These are phyloP conservation scores for Tetramorium alpestre DNA, from an alignment of 1,140 invertebrate species.

Conservation along the genomic window DNA sequence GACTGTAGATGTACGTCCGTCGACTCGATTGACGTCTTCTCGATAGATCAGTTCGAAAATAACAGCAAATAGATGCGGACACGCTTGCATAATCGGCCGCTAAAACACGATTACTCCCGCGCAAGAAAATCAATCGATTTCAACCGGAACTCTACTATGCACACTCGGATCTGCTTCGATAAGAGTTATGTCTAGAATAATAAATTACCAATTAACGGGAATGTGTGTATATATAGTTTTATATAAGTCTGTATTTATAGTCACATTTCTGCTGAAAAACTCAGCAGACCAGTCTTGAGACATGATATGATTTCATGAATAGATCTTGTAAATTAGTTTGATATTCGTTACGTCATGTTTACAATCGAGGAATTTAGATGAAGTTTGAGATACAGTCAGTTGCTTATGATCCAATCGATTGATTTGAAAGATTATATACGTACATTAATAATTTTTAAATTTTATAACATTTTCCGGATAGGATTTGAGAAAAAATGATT, in stretches of 20 bases:
- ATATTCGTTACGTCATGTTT: neutral
- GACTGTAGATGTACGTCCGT: neutral
- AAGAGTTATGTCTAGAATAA: conserved; percentile 5
- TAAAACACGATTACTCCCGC: conserved; percentile 29
- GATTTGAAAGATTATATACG: neutral
- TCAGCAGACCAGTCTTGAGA: neutral
- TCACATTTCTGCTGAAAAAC: neutral
- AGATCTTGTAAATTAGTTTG: neutral
- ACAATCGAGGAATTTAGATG: neutral
- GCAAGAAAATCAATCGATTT: conserved; percentile 45
- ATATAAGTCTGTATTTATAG: neutral
- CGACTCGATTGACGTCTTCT: conserved; percentile 52
- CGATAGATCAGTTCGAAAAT: neutral
- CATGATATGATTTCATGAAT: conserved; percentile 10
- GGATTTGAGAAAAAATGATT: neutral
- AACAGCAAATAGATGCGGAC: neutral
- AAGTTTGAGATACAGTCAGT: neutral
- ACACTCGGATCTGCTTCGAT: neutral
- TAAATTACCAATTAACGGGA: conserved; percentile 19
- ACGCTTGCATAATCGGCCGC: conserved; percentile 28
- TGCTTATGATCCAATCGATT: neutral
- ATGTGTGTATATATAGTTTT: neutral
- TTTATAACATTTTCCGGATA: neutral
- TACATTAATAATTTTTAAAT: neutral
- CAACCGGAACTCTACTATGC: neutral